Percentiles rank a stretch among this genome's conserved stretches.
These are phyloP conservation scores for Platyscapa corneri DNA, from an alignment of 1,140 invertebrate species.

Conservation along the genomic window DNA sequence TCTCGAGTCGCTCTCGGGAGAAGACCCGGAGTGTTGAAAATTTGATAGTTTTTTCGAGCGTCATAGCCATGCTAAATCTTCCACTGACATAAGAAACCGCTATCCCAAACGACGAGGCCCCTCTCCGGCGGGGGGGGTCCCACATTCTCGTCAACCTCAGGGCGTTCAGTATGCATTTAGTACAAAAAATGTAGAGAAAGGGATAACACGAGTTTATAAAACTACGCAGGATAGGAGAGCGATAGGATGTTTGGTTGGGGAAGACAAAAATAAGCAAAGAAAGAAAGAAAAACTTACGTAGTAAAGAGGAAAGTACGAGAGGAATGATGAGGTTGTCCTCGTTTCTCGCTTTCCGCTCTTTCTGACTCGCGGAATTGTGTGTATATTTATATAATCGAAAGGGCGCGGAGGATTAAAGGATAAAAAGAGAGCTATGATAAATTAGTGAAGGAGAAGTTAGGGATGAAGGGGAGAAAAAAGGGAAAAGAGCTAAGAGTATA, in stretches of 20 bases:
- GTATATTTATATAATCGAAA: constrained; percentile 44
- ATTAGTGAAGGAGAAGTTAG: constrained; percentile 15
- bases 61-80: constrained; percentile 7
- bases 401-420: constrained; percentile 58
- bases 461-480: constrained; percentile 31
- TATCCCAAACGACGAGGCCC: neutral
- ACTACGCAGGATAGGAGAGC: neutral
- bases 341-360: constrained; percentile 5
- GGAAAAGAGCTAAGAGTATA: constrained; percentile 64
- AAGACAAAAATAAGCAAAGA: neutral
- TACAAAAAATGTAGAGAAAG: constrained; percentile 35
- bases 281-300: neutral
- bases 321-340: neutral
- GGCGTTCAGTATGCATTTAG: constrained; percentile 40
- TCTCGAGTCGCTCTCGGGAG: neutral
- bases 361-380: constrained; percentile 24
- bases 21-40: neutral
- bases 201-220: constrained; percentile 27
- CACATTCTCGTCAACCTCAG: neutral
- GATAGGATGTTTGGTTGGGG: neutral
- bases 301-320: constrained; percentile 8
- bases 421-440: constrained; percentile 6
- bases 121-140: neutral
- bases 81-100: constrained; percentile 18
- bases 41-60: neutral